Evolutionary conservation across 2,888 invertebrate species (phyloP).

Genomic region (Sinopyrophorus schimmeli): DNA sequence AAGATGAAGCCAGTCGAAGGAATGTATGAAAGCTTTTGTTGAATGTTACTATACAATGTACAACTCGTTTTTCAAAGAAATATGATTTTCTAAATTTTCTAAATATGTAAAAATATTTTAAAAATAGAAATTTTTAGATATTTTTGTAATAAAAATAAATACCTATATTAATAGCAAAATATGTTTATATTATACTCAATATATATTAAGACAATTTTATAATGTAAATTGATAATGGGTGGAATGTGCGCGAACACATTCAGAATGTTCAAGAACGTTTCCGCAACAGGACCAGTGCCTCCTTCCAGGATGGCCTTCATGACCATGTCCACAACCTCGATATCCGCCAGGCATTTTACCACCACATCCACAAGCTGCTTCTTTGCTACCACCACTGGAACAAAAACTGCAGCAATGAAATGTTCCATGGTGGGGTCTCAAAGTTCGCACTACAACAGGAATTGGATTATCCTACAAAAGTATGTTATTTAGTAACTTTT

Average conservation of each 20-base stretch:
- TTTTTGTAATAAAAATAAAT: too few species aligned
- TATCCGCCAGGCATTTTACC: conserved; percentile 75
- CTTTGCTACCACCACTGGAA: conserved; percentile 74
- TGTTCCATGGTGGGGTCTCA: conserved; percentile 68
- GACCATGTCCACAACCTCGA: conserved; percentile 80
- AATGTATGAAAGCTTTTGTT: too few species aligned
- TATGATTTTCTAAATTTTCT: too few species aligned
- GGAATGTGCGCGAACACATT: conserved; percentile 60
- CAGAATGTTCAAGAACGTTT: conserved; percentile 63
- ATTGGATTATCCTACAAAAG: conserved; percentile 68
- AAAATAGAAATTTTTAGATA: too few species aligned
- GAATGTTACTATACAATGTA: too few species aligned
- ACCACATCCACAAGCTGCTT: conserved; percentile 71
- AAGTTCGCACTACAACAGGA: conserved; percentile 64
- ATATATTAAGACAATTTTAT: too few species aligned
- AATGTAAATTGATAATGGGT: conserved; percentile 62
- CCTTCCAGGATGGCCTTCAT: conserved; percentile 76
- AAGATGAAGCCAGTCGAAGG: too few species aligned
- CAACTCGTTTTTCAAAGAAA: too few species aligned
- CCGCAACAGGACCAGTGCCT: conserved; percentile 86
- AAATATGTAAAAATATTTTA: too few species aligned
- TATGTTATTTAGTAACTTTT: neutral
- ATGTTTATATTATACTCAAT: too few species aligned
- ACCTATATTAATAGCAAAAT: too few species aligned
- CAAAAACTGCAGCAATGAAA: conserved; percentile 84